A percentile compares a stretch with the other conserved stretches of the same genome.
Evolutionary conservation across 2,888 invertebrate genomes (phyloP).

Genomic region (Pegoplata infirma): DNA sequence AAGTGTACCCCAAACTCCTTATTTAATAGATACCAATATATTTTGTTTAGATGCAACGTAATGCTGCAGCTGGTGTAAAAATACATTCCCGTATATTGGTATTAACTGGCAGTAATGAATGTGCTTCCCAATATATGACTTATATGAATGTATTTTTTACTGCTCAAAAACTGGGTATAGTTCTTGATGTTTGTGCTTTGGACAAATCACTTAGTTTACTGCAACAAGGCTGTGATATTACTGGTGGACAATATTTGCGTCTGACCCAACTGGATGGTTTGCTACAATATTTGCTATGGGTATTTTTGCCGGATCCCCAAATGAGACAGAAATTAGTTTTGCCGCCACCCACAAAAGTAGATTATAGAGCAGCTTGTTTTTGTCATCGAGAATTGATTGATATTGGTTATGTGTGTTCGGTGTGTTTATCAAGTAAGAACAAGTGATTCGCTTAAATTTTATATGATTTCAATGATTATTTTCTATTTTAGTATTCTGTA

Average conservation of each 20-base stretch:
- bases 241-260: slow-evolving; percentile 93
- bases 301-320: slow-evolving; percentile 92
- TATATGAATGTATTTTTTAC: slow-evolving; percentile 99
- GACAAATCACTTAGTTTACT: slow-evolving; percentile 93
- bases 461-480: too few relatives aligned
- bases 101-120: slow-evolving; percentile 93
- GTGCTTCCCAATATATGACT: slow-evolving; percentile 97
- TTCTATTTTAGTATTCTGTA: slow-evolving; percentile 90
- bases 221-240: slow-evolving; percentile 98
- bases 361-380: slow-evolving; percentile 98
- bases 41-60: slow-evolving; percentile 79
- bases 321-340: slow-evolving; percentile 89
- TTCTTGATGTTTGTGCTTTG: slow-evolving; percentile 94
- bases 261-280: slow-evolving; percentile 92
- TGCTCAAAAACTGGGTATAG: slow-evolving; percentile 91
- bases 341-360: slow-evolving; percentile 93
- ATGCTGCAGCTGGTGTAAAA: slow-evolving; percentile 82
- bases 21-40: neutral
- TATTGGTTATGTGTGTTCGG: slow-evolving; percentile 98
- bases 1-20: neutral
- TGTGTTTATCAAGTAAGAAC: slow-evolving; percentile 92
- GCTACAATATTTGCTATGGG: slow-evolving; percentile 83
- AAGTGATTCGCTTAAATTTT: too few relatives aligned
- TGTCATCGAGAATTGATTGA: slow-evolving; percentile 97
- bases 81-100: slow-evolving; percentile 89